Conservation (phyloP, 2,797 vertebrate genomes). For the Furcifer pardalis region DNA sequence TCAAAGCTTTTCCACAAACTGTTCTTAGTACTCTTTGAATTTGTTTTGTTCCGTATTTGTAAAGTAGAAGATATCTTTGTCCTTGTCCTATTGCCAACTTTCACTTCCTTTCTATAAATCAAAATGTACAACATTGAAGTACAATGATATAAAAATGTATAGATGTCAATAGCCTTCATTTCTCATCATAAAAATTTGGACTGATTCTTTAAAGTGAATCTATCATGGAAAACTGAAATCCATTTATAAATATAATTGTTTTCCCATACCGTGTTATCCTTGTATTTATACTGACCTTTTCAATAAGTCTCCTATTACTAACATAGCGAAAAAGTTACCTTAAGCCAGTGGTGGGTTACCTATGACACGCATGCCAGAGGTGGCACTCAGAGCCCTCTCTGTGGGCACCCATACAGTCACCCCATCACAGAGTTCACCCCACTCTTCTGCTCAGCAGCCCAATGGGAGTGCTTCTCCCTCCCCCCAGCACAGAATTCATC, state of each 20-base stretch:
- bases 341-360: too few species aligned
- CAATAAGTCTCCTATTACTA: background rate
- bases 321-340: background rate
- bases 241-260: background rate
- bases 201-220: background rate
- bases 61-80: conserved; percentile 4
- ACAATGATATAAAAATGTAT: background rate
- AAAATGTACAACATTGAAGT: too few species aligned
- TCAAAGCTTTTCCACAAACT: background rate
- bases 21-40: conserved; percentile 27
- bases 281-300: background rate
- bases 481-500: too few species aligned
- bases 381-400: too few species aligned
- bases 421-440: too few species aligned
- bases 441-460: too few species aligned
- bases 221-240: conserved; percentile 19
- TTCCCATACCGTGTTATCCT: background rate
- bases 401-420: too few species aligned
- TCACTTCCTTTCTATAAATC: conserved; percentile 47
- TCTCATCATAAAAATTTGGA: background rate
- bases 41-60: conserved; percentile 49
- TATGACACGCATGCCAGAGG: too few species aligned
- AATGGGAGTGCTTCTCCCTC: too few species aligned
- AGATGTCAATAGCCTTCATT: background rate
- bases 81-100: conserved; percentile 33